phyloP scores from a whole-genome alignment of 2,797 vertebrate genomes.

The Spatula clypeata region DNA sequence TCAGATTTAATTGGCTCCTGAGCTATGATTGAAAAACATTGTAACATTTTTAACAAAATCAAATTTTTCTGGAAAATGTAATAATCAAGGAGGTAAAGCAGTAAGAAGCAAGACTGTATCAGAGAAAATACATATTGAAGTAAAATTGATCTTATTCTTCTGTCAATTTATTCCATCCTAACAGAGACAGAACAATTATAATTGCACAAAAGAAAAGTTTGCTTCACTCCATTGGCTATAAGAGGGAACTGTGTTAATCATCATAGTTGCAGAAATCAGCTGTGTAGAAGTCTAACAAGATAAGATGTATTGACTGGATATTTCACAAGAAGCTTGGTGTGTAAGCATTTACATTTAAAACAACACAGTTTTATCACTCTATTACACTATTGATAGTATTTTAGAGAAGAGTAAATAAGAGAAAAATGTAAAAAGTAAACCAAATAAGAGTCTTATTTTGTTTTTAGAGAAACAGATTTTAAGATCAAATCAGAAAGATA shows the following conservation, averaged over 20 bases:
- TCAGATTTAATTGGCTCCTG: neutral
- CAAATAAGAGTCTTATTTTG: neutral
- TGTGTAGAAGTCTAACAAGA: neutral
- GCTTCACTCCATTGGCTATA: neutral
- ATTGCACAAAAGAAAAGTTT: neutral
- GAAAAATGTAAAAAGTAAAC: neutral
- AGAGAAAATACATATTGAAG: neutral
- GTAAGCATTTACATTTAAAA: neutral
- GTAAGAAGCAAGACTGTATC: neutral
- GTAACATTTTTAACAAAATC: neutral
- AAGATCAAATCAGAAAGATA: neutral
- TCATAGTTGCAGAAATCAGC: neutral
- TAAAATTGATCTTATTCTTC: neutral
- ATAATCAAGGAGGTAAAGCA: neutral
- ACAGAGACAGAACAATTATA: neutral
- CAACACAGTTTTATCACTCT: neutral
- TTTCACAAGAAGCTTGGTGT: neutral
- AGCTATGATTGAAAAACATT: neutral
- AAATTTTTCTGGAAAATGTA: neutral
- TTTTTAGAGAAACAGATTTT: neutral
- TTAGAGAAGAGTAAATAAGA: neutral
- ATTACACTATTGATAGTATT: neutral
- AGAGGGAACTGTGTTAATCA: neutral
- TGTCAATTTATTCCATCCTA: neutral
- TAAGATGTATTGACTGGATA: neutral